A percentile compares a stretch with the other conserved stretches of the same genome.
phyloP scores from a whole-genome alignment of 2,113 vertebrate genomes.

The Rafetus swinhoei region DNA sequence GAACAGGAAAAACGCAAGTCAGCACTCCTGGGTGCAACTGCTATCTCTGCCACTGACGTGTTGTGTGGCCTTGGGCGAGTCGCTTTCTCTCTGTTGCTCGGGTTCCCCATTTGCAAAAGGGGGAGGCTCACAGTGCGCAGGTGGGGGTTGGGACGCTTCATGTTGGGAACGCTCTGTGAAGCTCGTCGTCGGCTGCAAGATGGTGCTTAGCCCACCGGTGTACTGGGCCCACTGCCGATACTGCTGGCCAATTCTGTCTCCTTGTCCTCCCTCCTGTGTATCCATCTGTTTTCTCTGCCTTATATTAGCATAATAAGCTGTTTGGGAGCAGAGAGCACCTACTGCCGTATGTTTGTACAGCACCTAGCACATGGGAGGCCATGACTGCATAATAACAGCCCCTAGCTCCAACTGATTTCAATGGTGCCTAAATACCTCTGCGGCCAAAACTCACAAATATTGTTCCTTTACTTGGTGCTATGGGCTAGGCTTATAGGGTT shows the following conservation, averaged over 20 bases:
- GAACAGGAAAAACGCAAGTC: background rate
- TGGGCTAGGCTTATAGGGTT: background rate
- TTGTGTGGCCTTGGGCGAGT: slow-evolving; percentile 12
- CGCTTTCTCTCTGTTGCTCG: background rate
- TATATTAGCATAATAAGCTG: slow-evolving; percentile 40
- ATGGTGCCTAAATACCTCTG: too few species aligned
- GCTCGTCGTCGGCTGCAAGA: background rate
- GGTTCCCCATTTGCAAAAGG: background rate
- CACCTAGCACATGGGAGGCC: background rate
- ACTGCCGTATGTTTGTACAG: background rate
- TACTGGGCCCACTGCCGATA: background rate
- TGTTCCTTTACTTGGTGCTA: background rate
- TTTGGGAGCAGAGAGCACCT: slow-evolving; percentile 24
- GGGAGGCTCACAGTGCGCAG: background rate
- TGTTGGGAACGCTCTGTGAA: slow-evolving; percentile 10
- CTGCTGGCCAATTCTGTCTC: background rate
- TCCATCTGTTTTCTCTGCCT: slow-evolving; percentile 7
- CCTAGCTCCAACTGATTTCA: too few species aligned
- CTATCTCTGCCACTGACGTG: background rate
- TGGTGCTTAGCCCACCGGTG: background rate
- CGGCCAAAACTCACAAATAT: background rate
- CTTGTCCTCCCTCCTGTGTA: background rate
- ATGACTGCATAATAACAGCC: too few species aligned
- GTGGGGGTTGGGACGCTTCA: background rate
- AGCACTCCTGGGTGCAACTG: background rate